Conservation (phyloP, 2,113 vertebrate genomes). For the Alligator sinensis region DNA sequence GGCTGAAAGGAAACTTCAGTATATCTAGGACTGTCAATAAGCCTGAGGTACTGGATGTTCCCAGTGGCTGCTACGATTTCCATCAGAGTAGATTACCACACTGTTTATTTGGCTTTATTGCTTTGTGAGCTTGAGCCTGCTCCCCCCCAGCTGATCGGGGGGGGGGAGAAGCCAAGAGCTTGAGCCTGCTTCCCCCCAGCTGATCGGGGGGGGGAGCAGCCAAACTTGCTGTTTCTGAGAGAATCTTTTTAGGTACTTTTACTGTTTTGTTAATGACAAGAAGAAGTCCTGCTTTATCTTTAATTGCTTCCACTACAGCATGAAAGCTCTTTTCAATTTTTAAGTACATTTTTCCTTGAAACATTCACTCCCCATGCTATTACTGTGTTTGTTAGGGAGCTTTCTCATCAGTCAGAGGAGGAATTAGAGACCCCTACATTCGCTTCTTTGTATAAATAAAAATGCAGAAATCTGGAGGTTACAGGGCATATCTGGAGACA, state of each 20-base stretch:
- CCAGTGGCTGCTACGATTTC: fast-evolving
- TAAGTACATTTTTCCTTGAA: no score
- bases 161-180: not conserved
- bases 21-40: no score
- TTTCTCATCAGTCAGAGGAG: not conserved
- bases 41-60: not conserved
- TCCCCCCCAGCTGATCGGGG: not conserved
- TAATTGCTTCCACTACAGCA: not conserved
- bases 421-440: not conserved
- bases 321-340: no score
- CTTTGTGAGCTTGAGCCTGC: not conserved
- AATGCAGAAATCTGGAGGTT: not conserved
- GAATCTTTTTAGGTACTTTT: not conserved
- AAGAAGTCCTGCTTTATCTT: not conserved
- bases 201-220: not conserved
- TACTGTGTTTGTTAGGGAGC: not conserved
- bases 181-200: not conserved
- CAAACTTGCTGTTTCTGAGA: not conserved
- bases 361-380: not conserved
- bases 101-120: not conserved
- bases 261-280: not conserved
- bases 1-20: fast-evolving
- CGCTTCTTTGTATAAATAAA: not conserved
- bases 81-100: not conserved
- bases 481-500: not conserved